Conservation (phyloP, 1,140 invertebrate genomes). For the Lerema accius region DNA sequence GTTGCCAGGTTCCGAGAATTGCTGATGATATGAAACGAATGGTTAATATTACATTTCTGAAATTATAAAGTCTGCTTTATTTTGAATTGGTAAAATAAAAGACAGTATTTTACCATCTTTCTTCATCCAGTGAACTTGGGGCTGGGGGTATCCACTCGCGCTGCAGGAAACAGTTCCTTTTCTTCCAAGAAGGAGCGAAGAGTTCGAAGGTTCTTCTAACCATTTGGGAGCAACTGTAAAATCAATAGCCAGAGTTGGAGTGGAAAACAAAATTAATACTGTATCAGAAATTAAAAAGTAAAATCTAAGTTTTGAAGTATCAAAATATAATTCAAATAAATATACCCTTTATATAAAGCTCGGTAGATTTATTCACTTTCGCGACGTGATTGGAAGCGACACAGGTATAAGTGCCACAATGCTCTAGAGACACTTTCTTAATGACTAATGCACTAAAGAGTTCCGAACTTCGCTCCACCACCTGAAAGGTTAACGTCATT, state of each 20-base stretch:
- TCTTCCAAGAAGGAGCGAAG: slow-evolving; percentile 88
- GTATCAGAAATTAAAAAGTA: too few relatives aligned
- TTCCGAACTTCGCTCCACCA: slow-evolving; percentile 85
- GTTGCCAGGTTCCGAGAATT: slow-evolving; percentile 76
- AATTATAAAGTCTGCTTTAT: neutral
- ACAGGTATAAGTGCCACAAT: slow-evolving; percentile 94
- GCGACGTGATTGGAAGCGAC: slow-evolving; percentile 93
- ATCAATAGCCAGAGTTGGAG: too few relatives aligned
- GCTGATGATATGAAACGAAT: slow-evolving; percentile 46
- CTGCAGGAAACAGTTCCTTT: slow-evolving; percentile 89
- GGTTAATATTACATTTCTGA: too few relatives aligned
- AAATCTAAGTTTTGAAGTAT: too few relatives aligned
- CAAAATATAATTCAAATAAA: too few relatives aligned
- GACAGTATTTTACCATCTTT: slow-evolving; percentile 80
- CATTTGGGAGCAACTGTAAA: slow-evolving; percentile 92
- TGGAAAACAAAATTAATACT: too few relatives aligned
- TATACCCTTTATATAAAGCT: slow-evolving; percentile 93
- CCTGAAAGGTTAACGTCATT: slow-evolving; percentile 45
- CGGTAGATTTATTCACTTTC: slow-evolving; percentile 91
- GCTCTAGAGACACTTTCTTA: slow-evolving; percentile 88
- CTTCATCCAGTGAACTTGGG: slow-evolving; percentile 89
- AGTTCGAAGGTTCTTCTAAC: slow-evolving; percentile 90
- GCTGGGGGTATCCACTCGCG: slow-evolving; percentile 90
- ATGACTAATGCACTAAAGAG: slow-evolving; percentile 90
- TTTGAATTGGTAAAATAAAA: neutral